Evolutionary conservation across 2,888 invertebrate species (phyloP).

Genomic region (Lepetodrilus schrolli): DNA sequence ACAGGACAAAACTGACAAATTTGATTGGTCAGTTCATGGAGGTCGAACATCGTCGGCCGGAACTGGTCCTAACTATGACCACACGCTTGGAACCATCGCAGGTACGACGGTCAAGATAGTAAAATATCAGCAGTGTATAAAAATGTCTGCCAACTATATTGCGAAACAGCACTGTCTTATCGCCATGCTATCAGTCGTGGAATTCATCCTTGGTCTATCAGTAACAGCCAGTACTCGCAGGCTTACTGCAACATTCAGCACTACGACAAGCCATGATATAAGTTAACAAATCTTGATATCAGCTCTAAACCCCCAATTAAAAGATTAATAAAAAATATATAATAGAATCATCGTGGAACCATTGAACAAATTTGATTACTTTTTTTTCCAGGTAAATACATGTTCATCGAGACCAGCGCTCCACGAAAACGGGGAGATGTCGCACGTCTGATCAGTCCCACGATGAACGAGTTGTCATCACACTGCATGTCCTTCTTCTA

Average conservation of each 20-base stretch:
- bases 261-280: no score
- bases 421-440: constrained; percentile 50
- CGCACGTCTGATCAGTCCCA: constrained; percentile 54
- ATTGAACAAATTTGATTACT: not conserved
- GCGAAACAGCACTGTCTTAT: no score
- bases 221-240: no score
- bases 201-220: no score
- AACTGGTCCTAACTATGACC: constrained; percentile 68
- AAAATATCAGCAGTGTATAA: not conserved
- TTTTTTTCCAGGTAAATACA: constrained; percentile 59
- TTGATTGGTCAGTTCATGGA: constrained; percentile 62
- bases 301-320: no score
- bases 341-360: no score
- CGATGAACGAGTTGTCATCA: constrained; percentile 40
- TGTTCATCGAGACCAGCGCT: constrained; percentile 62
- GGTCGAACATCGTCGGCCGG: constrained; percentile 53
- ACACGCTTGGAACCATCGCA: constrained; percentile 58
- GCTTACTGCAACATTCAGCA: no score
- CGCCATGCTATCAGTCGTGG: no score
- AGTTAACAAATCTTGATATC: no score
- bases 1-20: constrained; percentile 55
- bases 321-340: no score
- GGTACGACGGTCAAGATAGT: constrained; percentile 45
- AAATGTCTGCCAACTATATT: not conserved
- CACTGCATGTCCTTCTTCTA: constrained; percentile 65